These are phyloP conservation scores for Esox niger DNA, from an alignment of 2,113 vertebrate species.

Conservation along the genomic window DNA sequence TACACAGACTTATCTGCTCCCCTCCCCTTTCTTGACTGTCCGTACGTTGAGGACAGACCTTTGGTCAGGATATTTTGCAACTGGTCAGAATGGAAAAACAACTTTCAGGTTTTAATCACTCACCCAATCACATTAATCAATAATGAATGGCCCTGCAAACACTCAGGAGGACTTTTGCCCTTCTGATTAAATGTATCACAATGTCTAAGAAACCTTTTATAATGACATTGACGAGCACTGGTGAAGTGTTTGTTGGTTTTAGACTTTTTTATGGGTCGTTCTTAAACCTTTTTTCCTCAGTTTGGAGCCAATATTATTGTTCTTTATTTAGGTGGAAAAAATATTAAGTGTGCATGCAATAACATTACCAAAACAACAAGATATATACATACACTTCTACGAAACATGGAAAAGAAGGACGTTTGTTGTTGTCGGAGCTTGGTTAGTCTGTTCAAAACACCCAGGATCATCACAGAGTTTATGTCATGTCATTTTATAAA, in stretches of 20 bases:
- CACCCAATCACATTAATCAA: constrained; percentile 40
- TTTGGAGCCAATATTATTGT: too few relatives aligned
- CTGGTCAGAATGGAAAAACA: constrained; percentile 2
- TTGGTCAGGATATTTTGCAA: constrained; percentile 42
- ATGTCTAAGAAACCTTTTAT: background rate
- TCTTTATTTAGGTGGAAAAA: too few relatives aligned
- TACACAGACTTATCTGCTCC: background rate
- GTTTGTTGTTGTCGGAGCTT: too few relatives aligned
- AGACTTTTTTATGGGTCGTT: too few relatives aligned
- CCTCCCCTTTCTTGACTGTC: background rate
- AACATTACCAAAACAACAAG: background rate
- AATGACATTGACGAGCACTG: too few relatives aligned
- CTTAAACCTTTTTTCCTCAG: too few relatives aligned
- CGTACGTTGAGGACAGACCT: constrained; percentile 20
- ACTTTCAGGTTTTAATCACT: constrained; percentile 28
- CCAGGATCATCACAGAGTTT: too few relatives aligned
- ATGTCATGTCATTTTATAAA: too few relatives aligned
- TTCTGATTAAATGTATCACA: background rate
- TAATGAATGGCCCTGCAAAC: constrained; percentile 37
- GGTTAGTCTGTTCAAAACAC: too few relatives aligned
- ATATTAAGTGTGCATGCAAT: background rate
- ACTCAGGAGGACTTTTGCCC: constrained; percentile 12
- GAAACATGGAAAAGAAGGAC: too few relatives aligned
- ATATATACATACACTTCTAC: background rate
- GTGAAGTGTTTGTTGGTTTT: background rate